Evolutionary conservation across 2,888 invertebrate genomes (phyloP).

Genomic region (Hesperia comma): DNA sequence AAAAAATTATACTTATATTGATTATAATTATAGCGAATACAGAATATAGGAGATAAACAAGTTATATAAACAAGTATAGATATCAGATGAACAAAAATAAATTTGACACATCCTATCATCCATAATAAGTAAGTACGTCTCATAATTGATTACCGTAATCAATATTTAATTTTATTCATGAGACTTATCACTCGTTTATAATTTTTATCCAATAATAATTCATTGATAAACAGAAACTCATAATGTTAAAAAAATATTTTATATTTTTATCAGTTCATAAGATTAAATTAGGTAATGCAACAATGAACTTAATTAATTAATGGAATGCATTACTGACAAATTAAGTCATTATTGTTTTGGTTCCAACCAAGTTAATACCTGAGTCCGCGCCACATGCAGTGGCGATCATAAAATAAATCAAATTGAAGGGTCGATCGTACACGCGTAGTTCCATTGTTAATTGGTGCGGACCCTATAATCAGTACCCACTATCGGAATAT

Average conservation of each 20-base stretch:
- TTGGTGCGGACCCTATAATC: background rate
- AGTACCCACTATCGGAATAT: background rate
- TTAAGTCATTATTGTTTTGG: conserved; percentile 19
- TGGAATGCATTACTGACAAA: conserved; percentile 11
- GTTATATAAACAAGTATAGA: too few relatives aligned
- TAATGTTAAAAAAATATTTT: background rate
- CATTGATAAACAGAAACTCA: background rate
- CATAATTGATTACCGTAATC: too few relatives aligned
- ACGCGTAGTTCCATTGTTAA: conserved; percentile 21
- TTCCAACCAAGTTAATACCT: conserved; percentile 3
- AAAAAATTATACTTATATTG: too few relatives aligned
- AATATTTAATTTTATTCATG: too few relatives aligned
- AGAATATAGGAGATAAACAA: too few relatives aligned
- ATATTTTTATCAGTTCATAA: conserved; percentile 9
- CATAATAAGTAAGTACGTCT: too few relatives aligned
- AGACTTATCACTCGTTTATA: too few relatives aligned
- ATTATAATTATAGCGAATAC: too few relatives aligned
- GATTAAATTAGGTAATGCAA: conserved; percentile 1
- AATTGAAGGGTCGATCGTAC: conserved; percentile 5
- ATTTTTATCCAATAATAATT: too few relatives aligned
- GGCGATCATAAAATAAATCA: conserved; percentile 30
- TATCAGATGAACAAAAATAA: too few relatives aligned
- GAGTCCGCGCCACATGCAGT: conserved; percentile 14
- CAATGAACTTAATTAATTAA: conserved; percentile 20
- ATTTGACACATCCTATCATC: too few relatives aligned